These are phyloP conservation scores for Araneus ventricosus DNA, from an alignment of 1,140 invertebrate species.

Conservation along the genomic window DNA sequence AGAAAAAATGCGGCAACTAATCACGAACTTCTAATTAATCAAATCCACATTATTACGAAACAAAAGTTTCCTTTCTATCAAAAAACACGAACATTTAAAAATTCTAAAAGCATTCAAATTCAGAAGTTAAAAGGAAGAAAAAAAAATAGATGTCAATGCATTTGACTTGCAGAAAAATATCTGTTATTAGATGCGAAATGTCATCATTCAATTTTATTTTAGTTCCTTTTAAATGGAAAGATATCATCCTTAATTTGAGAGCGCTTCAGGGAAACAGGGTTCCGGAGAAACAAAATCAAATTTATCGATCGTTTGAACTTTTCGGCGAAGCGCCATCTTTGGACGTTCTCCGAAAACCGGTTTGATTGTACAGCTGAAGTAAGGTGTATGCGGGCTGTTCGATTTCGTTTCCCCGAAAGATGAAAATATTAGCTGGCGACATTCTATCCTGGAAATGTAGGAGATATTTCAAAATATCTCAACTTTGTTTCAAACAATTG, in stretches of 20 bases:
- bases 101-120: background rate
- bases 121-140: background rate
- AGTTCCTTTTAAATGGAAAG: background rate
- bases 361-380: background rate
- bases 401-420: no score
- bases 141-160: background rate
- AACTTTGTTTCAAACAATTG: no score
- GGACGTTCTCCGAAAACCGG: background rate
- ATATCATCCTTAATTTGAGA: background rate
- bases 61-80: background rate
- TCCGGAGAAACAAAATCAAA: background rate
- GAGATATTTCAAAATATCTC: no score
- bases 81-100: background rate
- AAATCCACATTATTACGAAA: background rate
- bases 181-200: background rate
- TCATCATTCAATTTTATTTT: background rate
- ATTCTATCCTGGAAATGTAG: no score
- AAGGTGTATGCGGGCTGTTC: background rate
- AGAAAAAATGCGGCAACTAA: no score
- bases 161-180: background rate
- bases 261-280: background rate
- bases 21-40: background rate
- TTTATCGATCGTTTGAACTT: background rate
- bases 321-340: slow-evolving; percentile 15
- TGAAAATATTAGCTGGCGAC: no score